These are phyloP conservation scores for Drosophila carrolli DNA, from an alignment of 1,140 invertebrate species.

Conservation along the genomic window DNA sequence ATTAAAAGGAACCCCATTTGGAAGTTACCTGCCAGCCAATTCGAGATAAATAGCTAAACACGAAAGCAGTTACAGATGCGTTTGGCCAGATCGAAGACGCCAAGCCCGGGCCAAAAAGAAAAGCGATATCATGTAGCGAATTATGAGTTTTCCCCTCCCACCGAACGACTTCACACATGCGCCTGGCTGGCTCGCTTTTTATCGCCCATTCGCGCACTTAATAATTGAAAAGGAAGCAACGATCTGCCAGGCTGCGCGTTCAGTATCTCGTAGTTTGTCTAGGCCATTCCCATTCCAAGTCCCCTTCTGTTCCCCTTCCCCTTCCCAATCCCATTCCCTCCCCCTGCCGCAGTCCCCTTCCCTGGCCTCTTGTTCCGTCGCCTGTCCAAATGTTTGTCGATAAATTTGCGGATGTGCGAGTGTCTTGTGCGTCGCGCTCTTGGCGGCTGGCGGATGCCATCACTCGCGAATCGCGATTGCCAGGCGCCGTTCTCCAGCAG, in stretches of 20 bases:
- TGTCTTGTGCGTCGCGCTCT: conserved; percentile 72
- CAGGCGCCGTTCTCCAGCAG: conserved; percentile 26
- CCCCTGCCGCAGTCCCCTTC: neutral
- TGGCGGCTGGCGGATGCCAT: conserved; percentile 81
- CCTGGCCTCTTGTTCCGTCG: conserved; percentile 39
- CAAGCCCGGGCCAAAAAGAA: conserved; percentile 9
- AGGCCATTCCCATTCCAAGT: conserved; percentile 39
- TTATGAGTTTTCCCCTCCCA: conserved; percentile 58
- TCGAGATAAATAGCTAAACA: conserved; percentile 69
- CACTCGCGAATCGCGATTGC: conserved; percentile 65
- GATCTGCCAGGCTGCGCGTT: conserved; percentile 57
- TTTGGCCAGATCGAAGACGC: conserved; percentile 69
- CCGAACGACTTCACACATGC: conserved; percentile 37
- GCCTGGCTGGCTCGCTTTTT: conserved; percentile 57
- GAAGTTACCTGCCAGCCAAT: conserved; percentile 66
- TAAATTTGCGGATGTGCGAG: conserved; percentile 83
- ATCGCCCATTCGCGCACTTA: conserved; percentile 80
- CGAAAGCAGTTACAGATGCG: conserved; percentile 69
- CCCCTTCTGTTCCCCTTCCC: conserved; percentile 6
- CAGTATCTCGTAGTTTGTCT: conserved; percentile 45
- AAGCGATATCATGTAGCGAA: conserved; percentile 61
- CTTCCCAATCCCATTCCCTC: neutral
- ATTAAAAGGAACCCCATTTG: conserved; percentile 34
- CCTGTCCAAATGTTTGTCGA: conserved; percentile 82
- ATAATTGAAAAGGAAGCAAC: conserved; percentile 81